A percentile compares a stretch with the other conserved stretches of the same genome.
phyloP scores from a whole-genome alignment of 2,888 invertebrate genomes.

The Stenotaenia linearis region DNA sequence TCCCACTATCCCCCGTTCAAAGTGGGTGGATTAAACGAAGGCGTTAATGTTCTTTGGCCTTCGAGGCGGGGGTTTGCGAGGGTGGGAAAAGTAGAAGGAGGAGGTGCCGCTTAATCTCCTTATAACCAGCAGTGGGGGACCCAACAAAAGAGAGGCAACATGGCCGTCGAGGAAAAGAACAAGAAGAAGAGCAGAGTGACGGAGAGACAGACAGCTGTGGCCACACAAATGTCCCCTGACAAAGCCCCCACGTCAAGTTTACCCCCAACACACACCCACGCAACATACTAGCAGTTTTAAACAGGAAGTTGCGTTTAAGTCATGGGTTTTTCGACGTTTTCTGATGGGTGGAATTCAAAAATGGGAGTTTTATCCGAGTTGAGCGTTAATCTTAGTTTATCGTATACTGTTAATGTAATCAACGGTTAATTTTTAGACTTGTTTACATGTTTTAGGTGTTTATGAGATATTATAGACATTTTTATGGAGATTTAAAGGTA shows the following conservation, averaged over 20 bases:
- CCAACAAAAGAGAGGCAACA: neutral
- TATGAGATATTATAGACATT: no score
- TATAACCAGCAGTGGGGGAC: constrained; percentile 6
- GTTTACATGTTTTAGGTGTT: no score
- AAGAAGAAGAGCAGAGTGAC: neutral
- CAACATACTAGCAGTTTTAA: neutral
- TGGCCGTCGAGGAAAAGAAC: constrained; percentile 3
- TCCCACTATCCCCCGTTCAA: neutral
- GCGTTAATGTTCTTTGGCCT: constrained; percentile 9
- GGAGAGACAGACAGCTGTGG: constrained; percentile 17
- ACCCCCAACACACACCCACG: neutral
- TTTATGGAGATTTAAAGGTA: no score
- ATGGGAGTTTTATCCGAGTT: no score
- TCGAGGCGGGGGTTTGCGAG: neutral
- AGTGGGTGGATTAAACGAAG: constrained; percentile 5
- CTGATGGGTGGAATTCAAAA: no score
- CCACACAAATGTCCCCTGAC: neutral
- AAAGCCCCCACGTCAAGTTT: neutral
- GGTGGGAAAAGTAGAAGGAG: constrained; percentile 10
- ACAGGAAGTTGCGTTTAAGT: neutral
- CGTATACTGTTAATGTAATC: no score
- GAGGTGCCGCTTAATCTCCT: constrained; percentile 11
- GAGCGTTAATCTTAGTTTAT: no score
- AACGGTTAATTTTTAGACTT: no score
- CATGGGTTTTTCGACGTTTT: no score